phyloP scores from a whole-genome alignment of 2,797 vertebrate species.

The Anabacerthia variegaticeps region DNA sequence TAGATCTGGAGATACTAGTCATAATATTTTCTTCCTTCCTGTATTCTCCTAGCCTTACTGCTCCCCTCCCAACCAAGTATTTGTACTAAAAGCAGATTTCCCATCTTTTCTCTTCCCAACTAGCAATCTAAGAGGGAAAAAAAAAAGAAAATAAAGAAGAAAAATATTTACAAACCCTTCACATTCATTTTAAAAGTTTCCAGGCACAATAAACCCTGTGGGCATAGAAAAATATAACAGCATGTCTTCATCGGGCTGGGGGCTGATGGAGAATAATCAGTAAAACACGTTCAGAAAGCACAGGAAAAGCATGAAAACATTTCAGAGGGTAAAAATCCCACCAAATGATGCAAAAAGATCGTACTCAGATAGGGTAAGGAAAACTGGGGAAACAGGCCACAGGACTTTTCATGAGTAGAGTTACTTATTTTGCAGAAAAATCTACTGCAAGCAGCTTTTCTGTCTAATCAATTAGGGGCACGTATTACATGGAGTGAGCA shows the following conservation, averaged over 20 bases:
- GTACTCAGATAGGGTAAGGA: not conserved
- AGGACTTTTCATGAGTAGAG: not conserved
- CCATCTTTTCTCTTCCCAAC: not conserved
- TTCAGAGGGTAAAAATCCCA: not conserved
- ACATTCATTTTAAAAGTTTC: slow-evolving; percentile 25
- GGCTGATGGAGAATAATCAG: slow-evolving; percentile 33
- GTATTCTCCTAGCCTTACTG: not conserved
- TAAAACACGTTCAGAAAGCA: slow-evolving; percentile 39
- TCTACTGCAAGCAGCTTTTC: not conserved
- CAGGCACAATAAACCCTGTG: slow-evolving; percentile 8
- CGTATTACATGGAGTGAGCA: not conserved
- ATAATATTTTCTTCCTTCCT: slow-evolving; percentile 19
- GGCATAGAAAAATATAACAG: slow-evolving; percentile 29
- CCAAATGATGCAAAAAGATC: not conserved
- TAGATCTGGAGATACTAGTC: not conserved
- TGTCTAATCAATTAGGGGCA: not conserved
- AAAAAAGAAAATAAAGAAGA: accelerated
- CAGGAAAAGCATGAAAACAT: not conserved
- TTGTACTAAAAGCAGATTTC: not conserved
- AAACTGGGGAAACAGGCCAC: not conserved
- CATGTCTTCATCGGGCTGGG: not conserved
- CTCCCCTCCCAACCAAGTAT: not conserved
- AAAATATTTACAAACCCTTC: not conserved
- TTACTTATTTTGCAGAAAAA: not conserved
- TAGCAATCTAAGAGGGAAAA: not conserved